These are phyloP conservation scores for Burhinus bistriatus DNA, from an alignment of 2,113 vertebrate species.

Conservation along the genomic window DNA sequence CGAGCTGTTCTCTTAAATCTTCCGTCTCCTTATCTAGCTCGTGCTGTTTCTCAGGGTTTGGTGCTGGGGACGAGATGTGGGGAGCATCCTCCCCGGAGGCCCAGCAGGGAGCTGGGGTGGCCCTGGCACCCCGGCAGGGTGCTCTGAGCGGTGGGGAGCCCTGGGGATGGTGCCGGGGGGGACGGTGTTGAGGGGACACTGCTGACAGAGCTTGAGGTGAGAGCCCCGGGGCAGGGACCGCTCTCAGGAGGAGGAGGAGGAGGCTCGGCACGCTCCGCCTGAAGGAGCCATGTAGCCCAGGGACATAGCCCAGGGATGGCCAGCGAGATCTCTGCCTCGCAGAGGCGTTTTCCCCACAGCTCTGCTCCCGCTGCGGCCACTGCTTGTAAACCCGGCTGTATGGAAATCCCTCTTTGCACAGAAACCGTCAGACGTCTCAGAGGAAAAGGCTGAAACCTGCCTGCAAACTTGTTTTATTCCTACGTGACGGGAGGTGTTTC, in stretches of 20 bases:
- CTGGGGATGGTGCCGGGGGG: not conserved
- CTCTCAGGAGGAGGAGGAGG: not conserved
- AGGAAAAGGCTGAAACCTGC: not conserved
- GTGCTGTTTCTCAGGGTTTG: not conserved
- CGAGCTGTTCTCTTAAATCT: not conserved
- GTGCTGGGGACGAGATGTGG: not conserved
- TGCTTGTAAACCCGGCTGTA: too few species aligned
- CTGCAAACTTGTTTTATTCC: not conserved
- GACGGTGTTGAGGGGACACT: too few species aligned
- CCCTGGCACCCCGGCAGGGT: not conserved
- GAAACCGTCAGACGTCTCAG: not conserved
- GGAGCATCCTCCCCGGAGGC: not conserved
- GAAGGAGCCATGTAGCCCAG: not conserved
- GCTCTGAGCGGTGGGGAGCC: not conserved
- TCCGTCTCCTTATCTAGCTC: not conserved
- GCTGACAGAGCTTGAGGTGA: too few species aligned
- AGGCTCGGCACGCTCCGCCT: not conserved
- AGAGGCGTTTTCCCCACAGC: too few species aligned
- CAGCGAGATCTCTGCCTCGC: not conserved
- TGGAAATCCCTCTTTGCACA: not conserved
- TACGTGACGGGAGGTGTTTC: fast-evolving
- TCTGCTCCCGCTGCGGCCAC: too few species aligned
- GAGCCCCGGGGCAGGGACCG: not conserved
- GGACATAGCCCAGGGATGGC: not conserved
- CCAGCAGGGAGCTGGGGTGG: not conserved